phyloP scores from a whole-genome alignment of 2,888 invertebrate genomes.

The Chrysotoxum bicinctum region DNA sequence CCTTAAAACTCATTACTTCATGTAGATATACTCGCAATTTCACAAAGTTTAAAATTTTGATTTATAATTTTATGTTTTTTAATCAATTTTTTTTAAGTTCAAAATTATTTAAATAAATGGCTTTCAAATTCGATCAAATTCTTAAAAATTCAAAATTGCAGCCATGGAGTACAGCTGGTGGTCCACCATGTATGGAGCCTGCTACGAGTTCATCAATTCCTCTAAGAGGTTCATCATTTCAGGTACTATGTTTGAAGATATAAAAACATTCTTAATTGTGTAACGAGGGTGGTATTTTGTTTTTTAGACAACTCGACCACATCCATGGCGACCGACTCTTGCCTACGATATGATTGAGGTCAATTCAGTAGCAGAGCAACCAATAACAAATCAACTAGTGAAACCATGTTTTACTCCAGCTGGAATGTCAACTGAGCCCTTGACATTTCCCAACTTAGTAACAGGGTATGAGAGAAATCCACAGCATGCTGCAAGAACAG shows the following conservation, averaged over 20 bases:
- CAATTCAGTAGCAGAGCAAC: conserved; percentile 86
- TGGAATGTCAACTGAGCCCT: conserved; percentile 87
- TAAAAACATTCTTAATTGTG: neutral
- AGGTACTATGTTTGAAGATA: conserved; percentile 70
- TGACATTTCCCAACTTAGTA: conserved; percentile 91
- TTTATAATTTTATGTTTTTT: conserved; percentile 26
- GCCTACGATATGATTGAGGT: conserved; percentile 90
- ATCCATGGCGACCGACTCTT: conserved; percentile 90
- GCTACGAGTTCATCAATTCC: conserved; percentile 85
- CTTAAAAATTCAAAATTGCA: conserved; percentile 86
- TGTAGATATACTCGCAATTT: neutral
- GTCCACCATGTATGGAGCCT: conserved; percentile 86
- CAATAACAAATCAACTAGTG: conserved; percentile 88
- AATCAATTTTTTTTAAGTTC: no score
- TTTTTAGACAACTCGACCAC: conserved; percentile 86
- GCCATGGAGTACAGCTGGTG: conserved; percentile 87
- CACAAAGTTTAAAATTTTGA: neutral
- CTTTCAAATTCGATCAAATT: conserved; percentile 75
- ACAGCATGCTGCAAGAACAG: conserved; percentile 90
- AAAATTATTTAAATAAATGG: no score
- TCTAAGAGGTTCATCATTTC: conserved; percentile 86
- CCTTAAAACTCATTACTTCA: neutral
- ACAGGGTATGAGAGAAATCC: conserved; percentile 92
- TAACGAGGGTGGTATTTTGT: conserved; percentile 11
- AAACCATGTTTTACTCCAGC: conserved; percentile 84